These are phyloP conservation scores for Uropsilus gracilis DNA, from an alignment of 2,113 vertebrate species.

Conservation along the genomic window DNA sequence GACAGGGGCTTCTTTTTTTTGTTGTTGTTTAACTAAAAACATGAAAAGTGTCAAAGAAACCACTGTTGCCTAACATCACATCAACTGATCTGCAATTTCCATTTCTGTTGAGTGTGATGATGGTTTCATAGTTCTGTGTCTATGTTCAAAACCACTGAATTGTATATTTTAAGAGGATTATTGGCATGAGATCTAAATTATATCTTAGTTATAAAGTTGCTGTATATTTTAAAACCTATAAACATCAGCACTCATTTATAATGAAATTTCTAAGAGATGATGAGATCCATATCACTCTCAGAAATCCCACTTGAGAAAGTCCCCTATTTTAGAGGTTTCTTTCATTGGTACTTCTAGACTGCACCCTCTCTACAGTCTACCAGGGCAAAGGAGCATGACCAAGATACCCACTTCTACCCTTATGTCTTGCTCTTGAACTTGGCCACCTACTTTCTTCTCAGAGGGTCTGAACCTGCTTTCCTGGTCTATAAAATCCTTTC, in stretches of 20 bases:
- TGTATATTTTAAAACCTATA: background rate
- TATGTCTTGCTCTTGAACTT: background rate
- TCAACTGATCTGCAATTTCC: background rate
- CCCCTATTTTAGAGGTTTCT: background rate
- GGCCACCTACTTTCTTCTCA: background rate
- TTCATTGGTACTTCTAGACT: background rate
- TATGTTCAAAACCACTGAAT: background rate
- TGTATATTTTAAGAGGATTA: background rate
- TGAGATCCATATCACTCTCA: background rate
- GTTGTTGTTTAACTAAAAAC: background rate
- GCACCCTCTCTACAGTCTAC: background rate
- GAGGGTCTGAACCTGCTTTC: background rate
- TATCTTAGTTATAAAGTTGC: background rate
- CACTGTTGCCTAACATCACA: background rate
- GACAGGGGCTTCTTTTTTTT: background rate
- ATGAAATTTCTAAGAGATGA: background rate
- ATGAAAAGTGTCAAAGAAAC: background rate
- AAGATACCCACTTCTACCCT: background rate
- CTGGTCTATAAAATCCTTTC: background rate
- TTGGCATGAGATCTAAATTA: background rate
- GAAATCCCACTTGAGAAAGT: background rate
- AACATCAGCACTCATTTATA: background rate
- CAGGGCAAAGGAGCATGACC: background rate
- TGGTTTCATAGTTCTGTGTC: background rate
- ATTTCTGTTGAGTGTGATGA: background rate